Percentiles rank a stretch among this genome's conserved stretches.
These are phyloP conservation scores for Tethya wilhelma DNA, from an alignment of 37 sponge, comb jelly and placozoan genomes.

Conservation along the genomic window DNA sequence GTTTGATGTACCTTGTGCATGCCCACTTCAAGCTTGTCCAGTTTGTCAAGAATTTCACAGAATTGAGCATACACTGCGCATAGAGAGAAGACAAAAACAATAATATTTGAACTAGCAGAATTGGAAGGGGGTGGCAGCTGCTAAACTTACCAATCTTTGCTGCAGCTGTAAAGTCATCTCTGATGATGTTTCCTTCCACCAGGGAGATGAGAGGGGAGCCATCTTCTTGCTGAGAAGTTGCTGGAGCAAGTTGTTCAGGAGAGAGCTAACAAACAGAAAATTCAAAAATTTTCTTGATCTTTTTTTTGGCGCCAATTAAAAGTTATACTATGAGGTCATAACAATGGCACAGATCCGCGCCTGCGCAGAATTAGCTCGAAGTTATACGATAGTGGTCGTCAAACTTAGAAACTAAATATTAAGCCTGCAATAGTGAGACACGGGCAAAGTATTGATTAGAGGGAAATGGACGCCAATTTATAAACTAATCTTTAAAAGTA, in stretches of 20 bases:
- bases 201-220: not conserved
- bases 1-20: conserved; percentile 42
- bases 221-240: too few species aligned
- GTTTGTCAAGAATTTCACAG: conserved; percentile 42
- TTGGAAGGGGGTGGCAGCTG: not conserved
- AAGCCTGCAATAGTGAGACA: too few species aligned
- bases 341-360: too few species aligned
- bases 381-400: too few species aligned
- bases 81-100: not conserved
- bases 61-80: conserved; percentile 51
- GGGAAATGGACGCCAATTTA: not conserved
- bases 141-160: conserved; percentile 13
- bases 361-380: too few species aligned
- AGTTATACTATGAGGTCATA: too few species aligned
- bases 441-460: not conserved
- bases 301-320: too few species aligned
- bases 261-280: not conserved
- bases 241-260: conserved; percentile 7
- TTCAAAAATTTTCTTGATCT: too few species aligned
- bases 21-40: conserved; percentile 18
- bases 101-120: not conserved
- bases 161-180: conserved; percentile 27
- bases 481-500: not conserved
- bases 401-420: too few species aligned
- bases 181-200: not conserved